These are phyloP conservation scores for Spizaetus ornatus DNA, from an alignment of 2,113 vertebrate species.

Conservation along the genomic window DNA sequence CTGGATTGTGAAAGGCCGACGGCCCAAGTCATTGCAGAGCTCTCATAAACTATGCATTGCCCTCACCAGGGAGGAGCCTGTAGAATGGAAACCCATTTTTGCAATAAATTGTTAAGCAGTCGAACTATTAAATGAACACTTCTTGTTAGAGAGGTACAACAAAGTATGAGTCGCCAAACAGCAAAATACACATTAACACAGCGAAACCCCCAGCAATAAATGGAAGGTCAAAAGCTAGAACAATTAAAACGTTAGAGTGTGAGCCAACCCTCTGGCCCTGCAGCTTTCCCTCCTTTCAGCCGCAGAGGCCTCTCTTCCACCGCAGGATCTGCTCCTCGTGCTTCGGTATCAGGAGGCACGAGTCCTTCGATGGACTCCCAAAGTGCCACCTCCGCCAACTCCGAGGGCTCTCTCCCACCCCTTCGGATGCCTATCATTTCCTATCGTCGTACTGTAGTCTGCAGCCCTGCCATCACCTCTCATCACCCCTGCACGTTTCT, in stretches of 20 bases:
- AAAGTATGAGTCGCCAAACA: not conserved
- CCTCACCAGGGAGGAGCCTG: slow-evolving; percentile 32
- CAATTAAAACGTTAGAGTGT: not conserved
- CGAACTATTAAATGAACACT: slow-evolving; percentile 1
- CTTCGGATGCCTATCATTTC: rapidly evolving
- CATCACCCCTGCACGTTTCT: not conserved
- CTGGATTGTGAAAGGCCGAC: not conserved
- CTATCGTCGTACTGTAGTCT: rapidly evolving
- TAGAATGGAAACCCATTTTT: slow-evolving; percentile 29
- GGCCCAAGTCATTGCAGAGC: not conserved
- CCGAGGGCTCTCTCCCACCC: not conserved
- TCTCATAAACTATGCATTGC: not conserved
- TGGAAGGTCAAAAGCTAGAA: not conserved
- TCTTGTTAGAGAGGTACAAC: not conserved
- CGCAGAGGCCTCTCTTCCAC: not conserved
- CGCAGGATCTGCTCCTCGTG: not conserved
- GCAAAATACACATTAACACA: not conserved
- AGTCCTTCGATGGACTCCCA: not conserved
- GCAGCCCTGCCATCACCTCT: not conserved
- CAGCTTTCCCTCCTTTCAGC: not conserved
- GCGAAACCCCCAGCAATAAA: not conserved
- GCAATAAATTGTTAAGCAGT: slow-evolving; percentile 43
- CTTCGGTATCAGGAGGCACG: not conserved
- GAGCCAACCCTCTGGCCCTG: not conserved
- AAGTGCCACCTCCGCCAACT: not conserved